phyloP scores from a whole-genome alignment of 2,888 invertebrate genomes.

The Heteromurus nitidus region DNA sequence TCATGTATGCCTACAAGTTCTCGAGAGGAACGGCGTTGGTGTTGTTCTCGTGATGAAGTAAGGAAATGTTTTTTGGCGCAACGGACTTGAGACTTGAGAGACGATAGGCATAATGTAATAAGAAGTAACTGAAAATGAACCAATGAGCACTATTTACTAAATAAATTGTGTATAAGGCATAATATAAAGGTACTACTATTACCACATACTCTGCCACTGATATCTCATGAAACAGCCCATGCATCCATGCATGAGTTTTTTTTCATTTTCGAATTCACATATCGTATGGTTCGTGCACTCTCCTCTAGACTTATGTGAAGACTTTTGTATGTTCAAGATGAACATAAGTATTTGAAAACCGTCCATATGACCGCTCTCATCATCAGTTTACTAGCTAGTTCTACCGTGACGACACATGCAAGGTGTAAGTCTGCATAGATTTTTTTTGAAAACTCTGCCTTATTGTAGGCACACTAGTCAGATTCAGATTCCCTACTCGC shows the following conservation, averaged over 20 bases:
- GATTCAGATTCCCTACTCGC: slow-evolving; percentile 26
- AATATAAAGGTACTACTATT: slow-evolving; percentile 17
- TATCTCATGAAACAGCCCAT: slow-evolving; percentile 5
- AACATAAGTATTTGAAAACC: slow-evolving; percentile 19
- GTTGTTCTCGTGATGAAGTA: slow-evolving; percentile 23
- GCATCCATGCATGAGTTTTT: slow-evolving; percentile 3
- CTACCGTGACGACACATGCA: slow-evolving; percentile 65
- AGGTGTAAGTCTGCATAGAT: slow-evolving; percentile 52
- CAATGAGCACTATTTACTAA: slow-evolving; percentile 43
- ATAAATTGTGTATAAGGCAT: slow-evolving; percentile 43
- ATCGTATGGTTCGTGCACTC: background rate
- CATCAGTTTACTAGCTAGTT: slow-evolving; percentile 61
- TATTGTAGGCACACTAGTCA: slow-evolving; percentile 5
- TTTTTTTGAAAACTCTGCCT: no score
- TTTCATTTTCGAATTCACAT: slow-evolving; percentile 13
- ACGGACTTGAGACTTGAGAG: no score
- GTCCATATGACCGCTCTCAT: slow-evolving; percentile 59
- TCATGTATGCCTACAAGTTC: background rate
- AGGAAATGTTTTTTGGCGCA: no score
- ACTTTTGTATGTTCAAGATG: background rate
- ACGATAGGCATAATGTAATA: slow-evolving; percentile 43
- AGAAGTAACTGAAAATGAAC: slow-evolving; percentile 33
- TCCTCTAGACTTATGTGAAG: no score
- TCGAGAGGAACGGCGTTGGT: slow-evolving; percentile 12
- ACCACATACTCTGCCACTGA: background rate